Percentiles rank a stretch among this genome's conserved stretches.
Evolutionary conservation across 2,113 vertebrate species (phyloP).

Genomic region (Oxyruncus cristatus): DNA sequence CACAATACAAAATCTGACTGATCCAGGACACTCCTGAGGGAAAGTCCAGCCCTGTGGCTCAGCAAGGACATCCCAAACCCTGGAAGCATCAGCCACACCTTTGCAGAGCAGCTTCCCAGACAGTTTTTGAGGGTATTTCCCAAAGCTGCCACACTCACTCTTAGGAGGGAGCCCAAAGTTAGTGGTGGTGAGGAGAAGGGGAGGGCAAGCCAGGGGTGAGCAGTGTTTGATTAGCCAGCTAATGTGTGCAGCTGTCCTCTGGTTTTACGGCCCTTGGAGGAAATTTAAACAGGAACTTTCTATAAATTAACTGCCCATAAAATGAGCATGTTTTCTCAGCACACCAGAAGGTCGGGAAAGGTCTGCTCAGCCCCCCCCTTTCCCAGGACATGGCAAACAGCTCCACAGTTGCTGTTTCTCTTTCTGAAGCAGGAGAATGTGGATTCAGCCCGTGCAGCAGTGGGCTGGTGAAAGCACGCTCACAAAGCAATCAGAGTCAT

Average conservation of each 20-base stretch:
- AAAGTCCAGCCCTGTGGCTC: not conserved
- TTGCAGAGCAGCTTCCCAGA: not conserved
- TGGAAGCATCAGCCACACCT: rapidly evolving
- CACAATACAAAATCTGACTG: not conserved
- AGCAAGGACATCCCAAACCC: not conserved
- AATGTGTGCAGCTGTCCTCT: not conserved
- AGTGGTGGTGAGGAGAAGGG: not conserved
- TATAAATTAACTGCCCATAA: conserved; percentile 65
- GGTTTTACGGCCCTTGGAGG: conserved; percentile 29
- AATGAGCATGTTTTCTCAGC: conserved; percentile 11
- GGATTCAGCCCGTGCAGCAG: not conserved
- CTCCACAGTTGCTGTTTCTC: not conserved
- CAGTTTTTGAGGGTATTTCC: not conserved
- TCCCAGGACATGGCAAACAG: not conserved
- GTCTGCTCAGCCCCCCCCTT: not conserved
- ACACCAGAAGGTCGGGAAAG: not conserved
- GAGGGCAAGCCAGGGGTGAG: not conserved
- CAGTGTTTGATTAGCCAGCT: not conserved
- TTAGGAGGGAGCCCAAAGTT: not conserved
- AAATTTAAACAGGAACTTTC: conserved; percentile 64
- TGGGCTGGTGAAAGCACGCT: not conserved
- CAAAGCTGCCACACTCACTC: not conserved
- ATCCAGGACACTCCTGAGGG: rapidly evolving
- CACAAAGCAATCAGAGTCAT: not conserved
- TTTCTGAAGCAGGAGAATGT: not conserved